A percentile compares a stretch with the other conserved stretches of the same genome.
Evolutionary conservation across 2,888 invertebrate genomes (phyloP).

Genomic region (Mechanitis mazaeus): DNA sequence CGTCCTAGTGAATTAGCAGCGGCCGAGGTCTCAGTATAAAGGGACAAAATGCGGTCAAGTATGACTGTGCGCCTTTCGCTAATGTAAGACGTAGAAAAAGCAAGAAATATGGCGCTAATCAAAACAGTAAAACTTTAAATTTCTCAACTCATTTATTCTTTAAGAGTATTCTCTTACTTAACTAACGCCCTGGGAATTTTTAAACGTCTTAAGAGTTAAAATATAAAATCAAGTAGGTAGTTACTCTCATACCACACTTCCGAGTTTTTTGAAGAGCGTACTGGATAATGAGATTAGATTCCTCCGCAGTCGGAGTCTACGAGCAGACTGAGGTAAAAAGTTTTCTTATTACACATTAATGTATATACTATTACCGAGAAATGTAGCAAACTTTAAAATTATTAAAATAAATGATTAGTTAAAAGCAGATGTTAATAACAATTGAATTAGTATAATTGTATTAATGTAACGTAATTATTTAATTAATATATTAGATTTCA

Average conservation of each 20-base stretch:
- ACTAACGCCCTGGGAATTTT: constrained; percentile 17
- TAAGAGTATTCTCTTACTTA: constrained; percentile 6
- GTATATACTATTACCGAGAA: constrained; percentile 33
- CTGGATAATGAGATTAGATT: constrained; percentile 66
- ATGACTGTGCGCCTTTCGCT: constrained; percentile 32
- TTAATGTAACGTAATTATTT: constrained; percentile 12
- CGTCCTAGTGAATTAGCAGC: constrained; percentile 41
- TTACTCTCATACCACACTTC: constrained; percentile 45
- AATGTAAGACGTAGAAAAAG: constrained; percentile 19
- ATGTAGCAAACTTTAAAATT: constrained; percentile 31
- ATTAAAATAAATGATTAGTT: constrained; percentile 20
- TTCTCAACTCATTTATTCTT: constrained; percentile 13
- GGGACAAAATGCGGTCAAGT: constrained; percentile 34
- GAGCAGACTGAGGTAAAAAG: constrained; percentile 28
- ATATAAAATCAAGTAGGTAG: constrained; percentile 47
- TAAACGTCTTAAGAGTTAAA: constrained; percentile 40
- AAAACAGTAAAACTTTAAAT: constrained; percentile 14
- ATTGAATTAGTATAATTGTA: constrained; percentile 25
- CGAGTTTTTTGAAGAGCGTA: constrained; percentile 57
- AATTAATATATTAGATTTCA: neutral
- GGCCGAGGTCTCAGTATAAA: constrained; percentile 35
- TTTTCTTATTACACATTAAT: constrained; percentile 35
- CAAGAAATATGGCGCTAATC: constrained; percentile 11
- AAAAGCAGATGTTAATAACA: constrained; percentile 13
- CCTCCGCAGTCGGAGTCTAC: constrained; percentile 40